Conservation (phyloP, 2,888 invertebrate genomes). For the Zhuqinia jingwanae region DNA sequence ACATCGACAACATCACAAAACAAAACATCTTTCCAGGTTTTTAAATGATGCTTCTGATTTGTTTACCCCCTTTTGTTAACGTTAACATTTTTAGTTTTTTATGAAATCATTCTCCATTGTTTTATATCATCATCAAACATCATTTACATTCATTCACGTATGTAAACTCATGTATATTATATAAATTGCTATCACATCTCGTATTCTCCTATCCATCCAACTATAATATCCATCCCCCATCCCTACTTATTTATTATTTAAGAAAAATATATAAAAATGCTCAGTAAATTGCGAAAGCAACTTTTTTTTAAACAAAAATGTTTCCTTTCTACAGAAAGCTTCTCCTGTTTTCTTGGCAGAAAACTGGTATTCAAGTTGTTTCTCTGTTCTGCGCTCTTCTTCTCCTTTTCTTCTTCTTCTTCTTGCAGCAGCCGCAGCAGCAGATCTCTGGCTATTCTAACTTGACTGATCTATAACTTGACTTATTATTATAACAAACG, state of each 20-base stretch:
- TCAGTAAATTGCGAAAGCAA: slow-evolving; percentile 48
- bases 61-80: no score
- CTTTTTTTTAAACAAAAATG: slow-evolving; percentile 55
- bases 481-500: no score
- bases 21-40: no score
- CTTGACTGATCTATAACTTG: slow-evolving; percentile 60
- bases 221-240: no score
- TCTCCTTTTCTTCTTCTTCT: background rate
- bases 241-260: slow-evolving; percentile 38
- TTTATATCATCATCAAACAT: slow-evolving; percentile 13
- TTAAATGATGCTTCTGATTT: no score
- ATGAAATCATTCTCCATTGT: slow-evolving; percentile 4
- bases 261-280: background rate
- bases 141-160: background rate
- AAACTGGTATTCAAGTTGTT: slow-evolving; percentile 63
- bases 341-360: background rate
- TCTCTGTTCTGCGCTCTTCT: slow-evolving; percentile 9
- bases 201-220: no score
- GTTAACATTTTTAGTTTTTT: no score
- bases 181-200: slow-evolving; percentile 37
- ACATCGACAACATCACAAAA: no score
- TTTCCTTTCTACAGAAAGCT: slow-evolving; percentile 34
- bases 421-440: no score
- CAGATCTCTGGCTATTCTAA: no score
- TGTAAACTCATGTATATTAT: background rate